Conservation (phyloP, 2,113 vertebrate species). For the Sitta europaea region DNA sequence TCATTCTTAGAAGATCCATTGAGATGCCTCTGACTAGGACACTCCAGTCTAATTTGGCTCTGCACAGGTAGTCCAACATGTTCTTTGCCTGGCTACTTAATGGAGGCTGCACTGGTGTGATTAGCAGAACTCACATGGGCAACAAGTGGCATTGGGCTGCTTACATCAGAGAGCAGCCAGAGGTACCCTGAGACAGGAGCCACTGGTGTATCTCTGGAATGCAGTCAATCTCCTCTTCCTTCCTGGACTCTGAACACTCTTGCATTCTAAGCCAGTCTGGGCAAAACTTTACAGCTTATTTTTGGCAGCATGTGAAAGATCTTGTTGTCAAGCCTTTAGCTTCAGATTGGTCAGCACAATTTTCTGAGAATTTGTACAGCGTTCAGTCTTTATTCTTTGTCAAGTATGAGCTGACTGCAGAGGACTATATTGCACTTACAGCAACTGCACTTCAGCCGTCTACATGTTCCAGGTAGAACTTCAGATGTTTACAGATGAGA, state of each 20-base stretch:
- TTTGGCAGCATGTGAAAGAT: neutral
- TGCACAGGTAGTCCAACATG: neutral
- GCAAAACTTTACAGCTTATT: neutral
- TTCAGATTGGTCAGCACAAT: neutral
- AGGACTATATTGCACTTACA: neutral
- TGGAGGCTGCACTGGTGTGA: neutral
- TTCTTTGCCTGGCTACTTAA: neutral
- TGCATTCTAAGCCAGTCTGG: neutral
- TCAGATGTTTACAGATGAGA: neutral
- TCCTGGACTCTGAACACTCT: neutral
- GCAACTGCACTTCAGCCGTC: neutral
- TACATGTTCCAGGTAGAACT: neutral
- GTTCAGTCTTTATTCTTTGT: neutral
- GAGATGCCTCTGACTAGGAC: neutral
- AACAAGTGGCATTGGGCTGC: accelerated
- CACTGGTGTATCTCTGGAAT: neutral
- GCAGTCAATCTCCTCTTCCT: neutral
- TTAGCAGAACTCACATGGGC: neutral
- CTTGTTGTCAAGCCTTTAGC: neutral
- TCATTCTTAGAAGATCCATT: neutral
- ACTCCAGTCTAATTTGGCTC: neutral
- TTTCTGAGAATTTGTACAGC: neutral
- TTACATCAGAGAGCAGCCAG: neutral
- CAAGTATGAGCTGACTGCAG: neutral
- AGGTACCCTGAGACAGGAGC: neutral